Conservation (phyloP, 2,113 vertebrate species). For the Sprattus sprattus region DNA sequence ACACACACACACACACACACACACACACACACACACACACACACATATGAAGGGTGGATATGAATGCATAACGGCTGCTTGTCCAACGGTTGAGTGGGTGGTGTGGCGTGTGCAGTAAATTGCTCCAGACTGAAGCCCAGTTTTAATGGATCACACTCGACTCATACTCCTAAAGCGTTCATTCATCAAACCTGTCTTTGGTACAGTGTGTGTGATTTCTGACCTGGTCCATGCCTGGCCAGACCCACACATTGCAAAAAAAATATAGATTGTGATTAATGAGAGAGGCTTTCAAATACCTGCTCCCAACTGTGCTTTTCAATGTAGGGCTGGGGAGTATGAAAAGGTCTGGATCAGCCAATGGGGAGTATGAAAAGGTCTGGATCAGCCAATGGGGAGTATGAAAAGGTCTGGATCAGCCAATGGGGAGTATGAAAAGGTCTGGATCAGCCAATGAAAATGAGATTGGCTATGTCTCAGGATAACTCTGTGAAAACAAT, state of each 20-base stretch:
- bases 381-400: no score
- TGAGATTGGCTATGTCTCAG: no score
- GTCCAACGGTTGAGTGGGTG: neutral
- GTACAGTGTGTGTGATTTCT: neutral
- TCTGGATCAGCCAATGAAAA: no score
- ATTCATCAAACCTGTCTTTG: slow-evolving; percentile 6
- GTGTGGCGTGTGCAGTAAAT: neutral
- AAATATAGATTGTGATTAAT: neutral
- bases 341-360: no score
- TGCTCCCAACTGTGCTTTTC: neutral
- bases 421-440: no score
- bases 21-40: no score
- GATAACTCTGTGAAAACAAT: no score
- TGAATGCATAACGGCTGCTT: neutral
- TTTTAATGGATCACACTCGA: neutral
- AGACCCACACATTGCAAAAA: neutral
- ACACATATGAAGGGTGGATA: neutral
- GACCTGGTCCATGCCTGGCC: neutral
- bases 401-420: no score
- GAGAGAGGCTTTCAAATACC: neutral
- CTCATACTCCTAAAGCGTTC: neutral
- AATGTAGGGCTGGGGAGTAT: no score
- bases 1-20: no score
- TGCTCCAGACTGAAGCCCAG: neutral
- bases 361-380: no score